phyloP scores from a whole-genome alignment of 2,113 vertebrate genomes.

The Arvicanthis niloticus region DNA sequence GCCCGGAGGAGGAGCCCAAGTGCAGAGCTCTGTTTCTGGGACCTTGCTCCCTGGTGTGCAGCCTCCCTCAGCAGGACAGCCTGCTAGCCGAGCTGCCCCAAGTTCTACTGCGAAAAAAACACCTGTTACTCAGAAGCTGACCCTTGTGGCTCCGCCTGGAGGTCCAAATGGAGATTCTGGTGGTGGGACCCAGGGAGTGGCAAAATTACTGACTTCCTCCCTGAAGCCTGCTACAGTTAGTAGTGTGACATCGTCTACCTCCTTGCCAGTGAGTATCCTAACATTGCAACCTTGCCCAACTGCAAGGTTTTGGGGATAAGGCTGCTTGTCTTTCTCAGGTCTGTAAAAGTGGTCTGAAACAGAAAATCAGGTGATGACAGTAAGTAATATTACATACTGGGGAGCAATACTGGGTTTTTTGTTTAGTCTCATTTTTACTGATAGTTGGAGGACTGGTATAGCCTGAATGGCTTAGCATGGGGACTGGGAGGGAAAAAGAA shows the following conservation, averaged over 20 bases:
- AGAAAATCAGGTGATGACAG: not conserved
- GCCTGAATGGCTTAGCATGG: not conserved
- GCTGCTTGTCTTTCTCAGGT: not conserved
- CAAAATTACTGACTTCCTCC: slow-evolving; percentile 92
- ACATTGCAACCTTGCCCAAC: not conserved
- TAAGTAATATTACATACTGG: not conserved
- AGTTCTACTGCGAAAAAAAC: slow-evolving; percentile 84
- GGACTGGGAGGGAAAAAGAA: not conserved
- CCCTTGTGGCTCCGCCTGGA: slow-evolving; percentile 90
- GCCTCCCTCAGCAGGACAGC: slow-evolving; percentile 74
- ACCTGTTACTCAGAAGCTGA: slow-evolving; percentile 88
- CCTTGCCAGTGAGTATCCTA: slow-evolving; percentile 88
- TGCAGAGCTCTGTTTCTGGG: slow-evolving; percentile 83
- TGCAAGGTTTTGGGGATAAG: not conserved
- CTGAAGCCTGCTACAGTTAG: slow-evolving; percentile 87
- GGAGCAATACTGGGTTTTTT: not conserved
- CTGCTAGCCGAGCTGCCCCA: slow-evolving; percentile 71
- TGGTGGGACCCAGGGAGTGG: slow-evolving; percentile 90
- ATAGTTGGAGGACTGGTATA: not conserved
- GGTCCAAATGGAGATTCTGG: slow-evolving; percentile 89
- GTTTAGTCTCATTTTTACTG: not conserved
- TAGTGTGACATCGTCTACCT: slow-evolving; percentile 86
- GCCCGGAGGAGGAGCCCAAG: slow-evolving; percentile 78
- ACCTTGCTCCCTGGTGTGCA: slow-evolving; percentile 73
- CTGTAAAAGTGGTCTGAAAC: not conserved